phyloP scores from a whole-genome alignment of 2,888 invertebrate genomes.

The Diloba caeruleocephala region DNA sequence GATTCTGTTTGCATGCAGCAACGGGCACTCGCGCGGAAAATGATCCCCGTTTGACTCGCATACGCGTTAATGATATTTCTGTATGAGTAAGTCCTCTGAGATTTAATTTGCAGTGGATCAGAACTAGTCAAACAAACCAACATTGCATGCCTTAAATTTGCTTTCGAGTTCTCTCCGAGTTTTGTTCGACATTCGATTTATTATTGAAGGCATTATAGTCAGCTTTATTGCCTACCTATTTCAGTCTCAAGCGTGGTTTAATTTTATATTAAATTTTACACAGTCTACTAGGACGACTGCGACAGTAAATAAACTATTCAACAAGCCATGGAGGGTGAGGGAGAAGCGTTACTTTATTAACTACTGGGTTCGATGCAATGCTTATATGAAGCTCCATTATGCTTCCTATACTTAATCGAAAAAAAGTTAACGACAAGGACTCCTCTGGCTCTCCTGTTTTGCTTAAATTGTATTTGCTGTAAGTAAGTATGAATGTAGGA shows the following conservation, averaged over 20 bases:
- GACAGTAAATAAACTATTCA: too few species aligned
- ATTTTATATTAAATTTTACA: too few species aligned
- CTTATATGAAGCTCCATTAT: too few species aligned
- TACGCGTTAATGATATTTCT: conserved; percentile 63
- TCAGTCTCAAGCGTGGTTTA: background rate
- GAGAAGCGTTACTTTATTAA: too few species aligned
- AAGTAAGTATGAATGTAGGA: too few species aligned
- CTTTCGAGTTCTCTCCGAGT: conserved; percentile 19
- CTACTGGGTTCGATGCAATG: too few species aligned
- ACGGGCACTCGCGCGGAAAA: conserved; percentile 64
- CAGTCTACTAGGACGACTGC: too few species aligned
- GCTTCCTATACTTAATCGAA: too few species aligned
- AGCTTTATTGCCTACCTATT: conserved; percentile 7
- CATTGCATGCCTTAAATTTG: conserved; percentile 27
- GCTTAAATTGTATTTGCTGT: too few species aligned
- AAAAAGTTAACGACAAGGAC: too few species aligned
- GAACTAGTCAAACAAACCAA: conserved; percentile 24
- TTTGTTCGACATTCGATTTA: conserved; percentile 19
- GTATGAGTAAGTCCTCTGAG: conserved; percentile 47
- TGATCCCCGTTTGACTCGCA: conserved; percentile 65
- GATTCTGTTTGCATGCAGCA: conserved; percentile 71
- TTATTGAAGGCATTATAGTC: background rate
- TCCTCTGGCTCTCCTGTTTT: too few species aligned
- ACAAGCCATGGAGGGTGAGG: too few species aligned
- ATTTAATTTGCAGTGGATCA: conserved; percentile 40